A percentile compares a stretch with the other conserved stretches of the same genome.
These are phyloP conservation scores for Heliopora coerulea DNA, from an alignment of 92 coral and sea anemone species.

Conservation along the genomic window DNA sequence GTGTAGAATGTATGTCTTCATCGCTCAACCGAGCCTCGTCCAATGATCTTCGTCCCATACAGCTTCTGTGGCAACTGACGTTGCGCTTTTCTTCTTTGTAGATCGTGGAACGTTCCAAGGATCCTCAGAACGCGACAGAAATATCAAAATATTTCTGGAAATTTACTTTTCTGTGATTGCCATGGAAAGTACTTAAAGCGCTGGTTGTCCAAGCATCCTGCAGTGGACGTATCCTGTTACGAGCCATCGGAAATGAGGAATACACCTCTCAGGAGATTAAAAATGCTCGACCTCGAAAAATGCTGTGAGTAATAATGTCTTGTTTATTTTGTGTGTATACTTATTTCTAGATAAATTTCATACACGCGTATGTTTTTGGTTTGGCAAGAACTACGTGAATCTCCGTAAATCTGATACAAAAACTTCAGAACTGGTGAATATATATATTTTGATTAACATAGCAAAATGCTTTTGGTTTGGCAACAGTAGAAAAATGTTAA, in stretches of 20 bases:
- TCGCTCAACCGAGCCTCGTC: no score
- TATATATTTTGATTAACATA: no score
- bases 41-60: no score
- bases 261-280: neutral
- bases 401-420: no score
- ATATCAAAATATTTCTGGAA: conserved; percentile 18
- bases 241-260: conserved; percentile 1
- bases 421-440: no score
- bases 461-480: no score
- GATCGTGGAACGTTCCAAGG: conserved; percentile 27
- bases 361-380: no score
- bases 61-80: no score
- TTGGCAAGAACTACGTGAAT: no score
- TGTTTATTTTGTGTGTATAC: neutral
- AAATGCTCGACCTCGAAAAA: conserved; percentile 6
- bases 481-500: no score
- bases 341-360: no score
- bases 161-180: conserved; percentile 34
- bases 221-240: conserved; percentile 15
- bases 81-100: neutral
- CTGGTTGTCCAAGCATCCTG: conserved; percentile 27
- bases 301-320: conserved; percentile 16
- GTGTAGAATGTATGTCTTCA: neutral
- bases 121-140: neutral
- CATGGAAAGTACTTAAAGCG: conserved; percentile 26